Conservation (phyloP, 2,888 invertebrate genomes). For the Diaphora mendica region DNA sequence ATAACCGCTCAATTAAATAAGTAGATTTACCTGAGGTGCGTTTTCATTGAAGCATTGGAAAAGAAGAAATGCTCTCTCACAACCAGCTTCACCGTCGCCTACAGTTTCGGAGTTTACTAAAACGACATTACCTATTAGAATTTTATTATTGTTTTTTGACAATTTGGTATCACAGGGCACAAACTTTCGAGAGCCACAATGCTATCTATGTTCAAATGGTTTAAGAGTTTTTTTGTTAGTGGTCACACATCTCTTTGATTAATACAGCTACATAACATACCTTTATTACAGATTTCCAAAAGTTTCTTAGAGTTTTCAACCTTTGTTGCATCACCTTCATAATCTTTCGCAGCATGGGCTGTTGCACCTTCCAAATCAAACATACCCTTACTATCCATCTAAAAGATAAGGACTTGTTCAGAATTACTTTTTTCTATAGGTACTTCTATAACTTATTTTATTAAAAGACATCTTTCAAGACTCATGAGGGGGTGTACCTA, state of each 20-base stretch:
- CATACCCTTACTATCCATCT: constrained; percentile 77
- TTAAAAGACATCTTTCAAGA: no score
- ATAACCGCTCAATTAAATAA: neutral
- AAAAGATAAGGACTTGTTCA: neutral
- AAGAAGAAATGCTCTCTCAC: constrained; percentile 73
- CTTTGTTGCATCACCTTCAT: constrained; percentile 63
- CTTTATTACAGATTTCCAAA: constrained; percentile 71
- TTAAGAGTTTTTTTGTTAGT: no score
- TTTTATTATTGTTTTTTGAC: neutral
- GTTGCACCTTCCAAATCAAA: constrained; percentile 65
- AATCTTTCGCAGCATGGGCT: constrained; percentile 65
- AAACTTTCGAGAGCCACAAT: neutral
- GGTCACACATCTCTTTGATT: no score
- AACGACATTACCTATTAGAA: constrained; percentile 27
- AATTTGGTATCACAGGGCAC: neutral
- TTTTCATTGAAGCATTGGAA: constrained; percentile 72
- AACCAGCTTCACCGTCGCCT: constrained; percentile 71
- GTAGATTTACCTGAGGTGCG: constrained; percentile 63
- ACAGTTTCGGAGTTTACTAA: constrained; percentile 74
- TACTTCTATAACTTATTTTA: neutral
- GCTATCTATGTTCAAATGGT: neutral
- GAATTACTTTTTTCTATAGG: neutral
- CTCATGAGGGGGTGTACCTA: neutral
- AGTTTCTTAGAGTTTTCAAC: constrained; percentile 69
- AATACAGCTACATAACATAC: constrained; percentile 47